These are phyloP conservation scores for Pseudotriccus pelzelni DNA, from an alignment of 2,797 vertebrate species.

Conservation along the genomic window DNA sequence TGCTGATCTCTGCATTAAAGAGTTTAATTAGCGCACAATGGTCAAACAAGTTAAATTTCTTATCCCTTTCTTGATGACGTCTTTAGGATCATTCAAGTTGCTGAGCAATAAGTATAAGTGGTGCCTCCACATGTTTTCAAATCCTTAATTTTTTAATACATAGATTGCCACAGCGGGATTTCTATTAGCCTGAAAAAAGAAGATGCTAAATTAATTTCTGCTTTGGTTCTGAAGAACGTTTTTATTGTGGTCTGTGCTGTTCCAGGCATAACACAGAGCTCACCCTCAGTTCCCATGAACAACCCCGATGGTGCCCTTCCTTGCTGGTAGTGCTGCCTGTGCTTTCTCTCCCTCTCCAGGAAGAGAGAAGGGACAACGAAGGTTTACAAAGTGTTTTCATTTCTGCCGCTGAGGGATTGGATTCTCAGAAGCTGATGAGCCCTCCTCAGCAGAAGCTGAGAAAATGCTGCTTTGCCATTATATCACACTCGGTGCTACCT, in stretches of 20 bases:
- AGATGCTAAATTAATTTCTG: neutral
- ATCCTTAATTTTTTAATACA: neutral
- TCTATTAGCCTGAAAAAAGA: neutral
- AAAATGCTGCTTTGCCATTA: neutral
- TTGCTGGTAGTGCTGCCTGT: neutral
- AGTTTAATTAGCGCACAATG: slow-evolving; percentile 69
- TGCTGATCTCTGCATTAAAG: slow-evolving; percentile 71
- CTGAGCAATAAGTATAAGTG: slow-evolving; percentile 35
- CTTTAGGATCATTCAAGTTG: slow-evolving; percentile 42
- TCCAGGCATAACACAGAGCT: neutral
- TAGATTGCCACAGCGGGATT: neutral
- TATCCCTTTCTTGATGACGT: neutral
- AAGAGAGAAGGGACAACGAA: neutral
- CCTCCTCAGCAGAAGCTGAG: neutral
- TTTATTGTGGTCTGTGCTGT: neutral
- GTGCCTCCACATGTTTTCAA: neutral
- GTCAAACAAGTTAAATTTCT: slow-evolving; percentile 41
- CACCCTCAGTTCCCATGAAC: neutral
- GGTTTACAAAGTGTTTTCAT: neutral
- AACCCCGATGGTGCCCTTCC: neutral
- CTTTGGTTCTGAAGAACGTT: neutral
- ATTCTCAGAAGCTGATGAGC: neutral
- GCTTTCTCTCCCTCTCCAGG: neutral
- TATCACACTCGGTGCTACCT: neutral
- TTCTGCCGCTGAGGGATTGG: neutral